A percentile compares a stretch with the other conserved stretches of the same genome.
Conservation (phyloP, 92 coral and sea anemone genomes). For the Parazoanthus atlanticus region DNA sequence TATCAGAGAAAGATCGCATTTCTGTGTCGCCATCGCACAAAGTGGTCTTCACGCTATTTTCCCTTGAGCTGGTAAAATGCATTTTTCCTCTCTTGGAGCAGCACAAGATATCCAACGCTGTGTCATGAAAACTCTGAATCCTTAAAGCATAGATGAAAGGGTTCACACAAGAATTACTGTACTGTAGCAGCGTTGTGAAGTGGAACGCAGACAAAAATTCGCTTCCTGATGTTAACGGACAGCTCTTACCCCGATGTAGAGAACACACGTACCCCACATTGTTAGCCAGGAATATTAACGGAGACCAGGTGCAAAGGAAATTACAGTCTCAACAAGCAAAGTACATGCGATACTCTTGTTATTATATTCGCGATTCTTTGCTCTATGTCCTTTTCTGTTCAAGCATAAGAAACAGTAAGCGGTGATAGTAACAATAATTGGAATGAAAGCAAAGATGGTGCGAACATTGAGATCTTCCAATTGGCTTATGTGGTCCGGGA, state of each 20-base stretch:
- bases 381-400: too few species aligned
- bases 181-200: background rate
- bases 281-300: background rate
- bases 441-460: background rate
- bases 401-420: background rate
- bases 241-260: background rate
- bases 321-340: background rate
- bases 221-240: background rate
- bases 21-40: too few species aligned
- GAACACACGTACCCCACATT: background rate
- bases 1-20: too few species aligned
- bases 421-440: background rate
- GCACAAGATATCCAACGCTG: background rate
- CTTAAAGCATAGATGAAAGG: background rate
- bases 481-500: background rate
- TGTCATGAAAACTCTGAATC: background rate
- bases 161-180: too few species aligned
- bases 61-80: too few species aligned
- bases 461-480: conserved; percentile 5
- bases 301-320: too few species aligned
- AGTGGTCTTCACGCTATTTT: too few species aligned
- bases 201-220: background rate
- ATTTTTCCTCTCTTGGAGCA: background rate
- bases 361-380: background rate
- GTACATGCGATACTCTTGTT: background rate